A percentile compares a stretch with the other conserved stretches of the same genome.
Conservation (phyloP, 2,797 vertebrate genomes). For the Momotus momota region DNA sequence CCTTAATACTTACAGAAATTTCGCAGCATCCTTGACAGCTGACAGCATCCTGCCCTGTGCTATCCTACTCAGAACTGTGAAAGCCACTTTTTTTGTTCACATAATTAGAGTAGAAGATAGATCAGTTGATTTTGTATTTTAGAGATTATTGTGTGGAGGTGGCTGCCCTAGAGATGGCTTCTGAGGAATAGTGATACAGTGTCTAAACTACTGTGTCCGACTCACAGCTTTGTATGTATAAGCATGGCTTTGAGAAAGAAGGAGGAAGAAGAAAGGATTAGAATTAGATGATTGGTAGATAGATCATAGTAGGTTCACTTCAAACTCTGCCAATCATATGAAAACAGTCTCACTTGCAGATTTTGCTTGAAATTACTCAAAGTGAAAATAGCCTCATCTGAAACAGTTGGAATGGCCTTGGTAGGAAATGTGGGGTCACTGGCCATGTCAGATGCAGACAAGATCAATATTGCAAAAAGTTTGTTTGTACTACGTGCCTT, state of each 20-base stretch:
- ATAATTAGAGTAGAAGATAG: background rate
- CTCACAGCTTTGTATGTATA: background rate
- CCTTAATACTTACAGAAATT: background rate
- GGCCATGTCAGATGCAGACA: background rate
- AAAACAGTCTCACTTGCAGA: background rate
- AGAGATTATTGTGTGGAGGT: background rate
- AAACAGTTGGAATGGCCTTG: background rate
- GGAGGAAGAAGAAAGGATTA: background rate
- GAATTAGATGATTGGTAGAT: background rate
- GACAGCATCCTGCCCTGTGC: background rate
- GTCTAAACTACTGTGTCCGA: background rate
- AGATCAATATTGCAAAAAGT: no score
- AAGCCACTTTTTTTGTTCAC: background rate
- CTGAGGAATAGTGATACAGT: background rate
- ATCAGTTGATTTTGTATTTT: background rate
- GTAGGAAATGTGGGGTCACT: background rate
- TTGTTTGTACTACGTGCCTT: no score
- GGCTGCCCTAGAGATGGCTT: background rate
- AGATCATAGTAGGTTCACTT: background rate
- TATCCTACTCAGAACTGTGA: background rate
- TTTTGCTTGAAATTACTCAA: background rate
- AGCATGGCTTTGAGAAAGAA: background rate
- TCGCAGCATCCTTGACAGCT: background rate
- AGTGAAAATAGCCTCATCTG: background rate
- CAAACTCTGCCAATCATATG: background rate